These are phyloP conservation scores for Bactericera cockerelli DNA, from an alignment of 1,140 invertebrate genomes.

Conservation along the genomic window DNA sequence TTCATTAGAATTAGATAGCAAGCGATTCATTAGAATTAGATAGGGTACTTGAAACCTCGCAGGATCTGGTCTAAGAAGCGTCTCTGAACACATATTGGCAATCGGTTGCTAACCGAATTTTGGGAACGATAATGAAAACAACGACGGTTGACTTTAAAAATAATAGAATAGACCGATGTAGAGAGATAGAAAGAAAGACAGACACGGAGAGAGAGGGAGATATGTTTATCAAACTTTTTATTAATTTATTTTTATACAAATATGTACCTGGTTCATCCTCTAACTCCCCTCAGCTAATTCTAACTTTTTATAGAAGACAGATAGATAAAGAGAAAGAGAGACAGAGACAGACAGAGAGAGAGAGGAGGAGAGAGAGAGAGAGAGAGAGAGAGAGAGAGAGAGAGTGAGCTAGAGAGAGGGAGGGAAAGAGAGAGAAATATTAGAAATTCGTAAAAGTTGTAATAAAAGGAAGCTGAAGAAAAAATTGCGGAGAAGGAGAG, in stretches of 20 bases:
- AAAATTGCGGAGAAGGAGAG: no score
- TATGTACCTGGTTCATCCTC: no score
- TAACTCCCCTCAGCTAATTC: no score
- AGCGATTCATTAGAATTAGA: no score
- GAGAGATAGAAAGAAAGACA: no score
- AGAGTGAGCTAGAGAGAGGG: background rate
- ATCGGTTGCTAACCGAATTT: slow-evolving; percentile 96
- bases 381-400: background rate
- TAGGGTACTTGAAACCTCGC: slow-evolving; percentile 88
- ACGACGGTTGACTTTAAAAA: slow-evolving; percentile 63
- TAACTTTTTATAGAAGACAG: background rate
- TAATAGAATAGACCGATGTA: no score
- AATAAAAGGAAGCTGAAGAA: background rate
- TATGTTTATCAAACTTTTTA: no score
- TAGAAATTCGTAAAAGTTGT: background rate
- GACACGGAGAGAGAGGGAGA: no score
- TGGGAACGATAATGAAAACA: slow-evolving; percentile 99
- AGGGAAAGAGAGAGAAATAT: background rate
- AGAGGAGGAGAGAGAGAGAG: background rate
- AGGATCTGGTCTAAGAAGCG: slow-evolving; percentile 93
- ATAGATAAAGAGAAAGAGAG: background rate
- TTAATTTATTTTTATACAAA: background rate
- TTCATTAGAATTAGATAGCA: no score
- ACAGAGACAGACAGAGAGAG: background rate
- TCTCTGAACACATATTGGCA: slow-evolving; percentile 96